These are phyloP conservation scores for Thunnus maccoyii DNA, from an alignment of 2,113 vertebrate genomes.

Conservation along the genomic window DNA sequence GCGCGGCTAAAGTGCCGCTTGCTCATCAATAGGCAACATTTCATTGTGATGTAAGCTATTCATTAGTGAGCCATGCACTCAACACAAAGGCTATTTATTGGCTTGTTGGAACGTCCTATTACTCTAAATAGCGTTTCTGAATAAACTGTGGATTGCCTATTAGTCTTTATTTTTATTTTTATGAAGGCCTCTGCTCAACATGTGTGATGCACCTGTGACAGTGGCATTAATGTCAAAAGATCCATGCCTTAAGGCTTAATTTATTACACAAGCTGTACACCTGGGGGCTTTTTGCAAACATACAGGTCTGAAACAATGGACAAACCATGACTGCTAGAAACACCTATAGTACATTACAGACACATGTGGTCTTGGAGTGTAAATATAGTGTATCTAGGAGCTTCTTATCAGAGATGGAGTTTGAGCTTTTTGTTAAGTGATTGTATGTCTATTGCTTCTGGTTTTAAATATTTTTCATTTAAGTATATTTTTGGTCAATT, in stretches of 20 bases:
- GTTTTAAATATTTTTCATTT: background rate
- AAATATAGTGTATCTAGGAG: background rate
- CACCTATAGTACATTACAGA: background rate
- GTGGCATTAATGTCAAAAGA: background rate
- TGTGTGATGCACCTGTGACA: background rate
- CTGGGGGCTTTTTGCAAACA: no score
- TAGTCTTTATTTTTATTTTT: background rate
- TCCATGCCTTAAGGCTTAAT: background rate
- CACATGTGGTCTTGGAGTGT: background rate
- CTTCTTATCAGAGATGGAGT: background rate
- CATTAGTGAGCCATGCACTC: conserved; percentile 16
- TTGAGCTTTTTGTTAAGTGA: background rate
- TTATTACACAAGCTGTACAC: no score
- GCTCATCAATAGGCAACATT: conserved; percentile 33
- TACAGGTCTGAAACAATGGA: background rate
- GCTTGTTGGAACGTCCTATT: background rate
- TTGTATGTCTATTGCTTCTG: no score
- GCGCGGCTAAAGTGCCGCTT: conserved; percentile 44
- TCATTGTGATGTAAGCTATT: conserved; percentile 47
- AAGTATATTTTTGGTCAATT: background rate
- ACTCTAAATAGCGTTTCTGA: background rate
- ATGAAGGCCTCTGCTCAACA: background rate
- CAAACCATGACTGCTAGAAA: background rate
- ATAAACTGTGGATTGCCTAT: background rate
- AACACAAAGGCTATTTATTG: conserved; percentile 17